These are phyloP conservation scores for Chloebia gouldiae DNA, from an alignment of 2,113 vertebrate species.

Conservation along the genomic window DNA sequence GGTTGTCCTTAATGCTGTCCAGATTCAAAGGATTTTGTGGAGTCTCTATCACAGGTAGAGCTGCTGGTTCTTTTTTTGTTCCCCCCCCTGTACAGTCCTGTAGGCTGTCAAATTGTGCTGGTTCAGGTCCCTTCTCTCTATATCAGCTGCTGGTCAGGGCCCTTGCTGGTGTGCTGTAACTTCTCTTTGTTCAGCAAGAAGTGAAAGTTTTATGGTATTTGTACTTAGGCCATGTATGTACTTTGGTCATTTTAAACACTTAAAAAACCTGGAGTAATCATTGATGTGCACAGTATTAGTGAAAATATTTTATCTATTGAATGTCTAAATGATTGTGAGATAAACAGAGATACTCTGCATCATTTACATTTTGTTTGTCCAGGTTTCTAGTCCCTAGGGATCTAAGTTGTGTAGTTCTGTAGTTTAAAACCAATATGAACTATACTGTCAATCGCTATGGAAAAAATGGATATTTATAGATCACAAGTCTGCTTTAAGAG, in stretches of 20 bases:
- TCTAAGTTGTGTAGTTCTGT: background rate
- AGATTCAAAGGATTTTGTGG: background rate
- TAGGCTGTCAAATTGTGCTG: background rate
- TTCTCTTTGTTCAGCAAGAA: background rate
- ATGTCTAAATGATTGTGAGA: background rate
- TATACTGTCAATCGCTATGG: accelerated
- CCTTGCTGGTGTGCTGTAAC: background rate
- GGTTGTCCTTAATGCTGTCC: background rate
- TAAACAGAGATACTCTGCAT: background rate
- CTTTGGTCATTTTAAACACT: background rate
- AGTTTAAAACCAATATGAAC: background rate
- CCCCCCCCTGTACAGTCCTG: background rate
- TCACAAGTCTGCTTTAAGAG: background rate
- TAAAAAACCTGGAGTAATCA: background rate
- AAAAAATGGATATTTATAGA: background rate
- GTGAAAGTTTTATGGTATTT: background rate
- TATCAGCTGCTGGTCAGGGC: background rate
- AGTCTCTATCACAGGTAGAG: background rate
- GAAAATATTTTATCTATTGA: background rate
- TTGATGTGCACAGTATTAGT: background rate
- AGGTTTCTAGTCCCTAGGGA: background rate
- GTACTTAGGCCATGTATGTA: background rate
- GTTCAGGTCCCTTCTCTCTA: background rate
- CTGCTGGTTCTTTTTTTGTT: background rate
- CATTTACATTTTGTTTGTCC: background rate